Conservation (phyloP, 2,888 invertebrate species). For the Entomobrya proxima region DNA sequence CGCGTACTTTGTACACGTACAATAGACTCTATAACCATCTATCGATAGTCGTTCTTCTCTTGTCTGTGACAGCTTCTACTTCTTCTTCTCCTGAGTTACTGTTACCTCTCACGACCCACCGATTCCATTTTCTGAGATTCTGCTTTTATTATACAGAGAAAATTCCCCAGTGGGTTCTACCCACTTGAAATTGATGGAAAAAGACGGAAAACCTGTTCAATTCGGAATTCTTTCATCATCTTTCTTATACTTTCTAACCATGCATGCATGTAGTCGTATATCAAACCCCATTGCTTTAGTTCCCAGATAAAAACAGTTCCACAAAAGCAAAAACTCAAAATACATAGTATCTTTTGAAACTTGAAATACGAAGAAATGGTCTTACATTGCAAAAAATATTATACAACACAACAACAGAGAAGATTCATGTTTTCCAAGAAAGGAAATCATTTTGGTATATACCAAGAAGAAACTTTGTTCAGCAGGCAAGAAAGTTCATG, state of each 20-base stretch:
- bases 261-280: neutral
- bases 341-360: neutral
- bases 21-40: neutral
- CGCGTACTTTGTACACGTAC: neutral
- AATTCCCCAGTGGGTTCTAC: constrained; percentile 59
- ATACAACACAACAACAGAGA: no score
- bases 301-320: no score
- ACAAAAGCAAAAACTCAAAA: neutral
- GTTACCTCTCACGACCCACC: constrained; percentile 53
- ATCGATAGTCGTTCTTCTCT: constrained; percentile 8
- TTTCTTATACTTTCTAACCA: neutral
- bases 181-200: constrained; percentile 69
- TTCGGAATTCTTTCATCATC: constrained; percentile 53
- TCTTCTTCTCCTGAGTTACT: constrained; percentile 30
- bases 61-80: constrained; percentile 40
- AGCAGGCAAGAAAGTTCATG: no score
- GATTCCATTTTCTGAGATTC: constrained; percentile 54
- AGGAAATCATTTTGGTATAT: no score
- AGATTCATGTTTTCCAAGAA: no score
- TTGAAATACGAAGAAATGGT: neutral
- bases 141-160: constrained; percentile 54
- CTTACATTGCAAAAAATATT: no score
- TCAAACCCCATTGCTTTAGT: neutral
- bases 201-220: constrained; percentile 61
- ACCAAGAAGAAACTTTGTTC: no score